phyloP scores from a whole-genome alignment of 2,797 vertebrate species.

The Graptemys geographica region DNA sequence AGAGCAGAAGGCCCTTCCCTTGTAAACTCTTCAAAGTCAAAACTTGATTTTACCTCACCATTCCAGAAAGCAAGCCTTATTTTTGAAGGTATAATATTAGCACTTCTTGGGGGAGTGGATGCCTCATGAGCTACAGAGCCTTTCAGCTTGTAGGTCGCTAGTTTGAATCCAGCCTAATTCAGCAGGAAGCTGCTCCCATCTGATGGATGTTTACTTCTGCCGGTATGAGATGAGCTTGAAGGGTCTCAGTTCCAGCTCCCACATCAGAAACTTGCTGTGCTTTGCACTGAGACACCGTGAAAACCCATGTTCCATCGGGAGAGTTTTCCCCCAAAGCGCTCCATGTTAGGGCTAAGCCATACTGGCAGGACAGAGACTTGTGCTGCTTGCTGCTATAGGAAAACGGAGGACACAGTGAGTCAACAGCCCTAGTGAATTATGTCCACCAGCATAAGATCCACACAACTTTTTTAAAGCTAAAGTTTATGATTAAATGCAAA shows the following conservation, averaged over 20 bases:
- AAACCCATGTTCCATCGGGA: neutral
- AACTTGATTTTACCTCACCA: neutral
- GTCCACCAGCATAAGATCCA: neutral
- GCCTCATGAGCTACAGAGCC: neutral
- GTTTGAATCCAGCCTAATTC: neutral
- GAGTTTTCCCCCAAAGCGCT: neutral
- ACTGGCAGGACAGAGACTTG: neutral
- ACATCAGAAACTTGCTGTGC: neutral
- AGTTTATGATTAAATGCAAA: neutral
- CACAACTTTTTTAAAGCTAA: neutral
- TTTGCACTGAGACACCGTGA: neutral
- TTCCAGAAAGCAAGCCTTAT: neutral
- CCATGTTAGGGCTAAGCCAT: neutral
- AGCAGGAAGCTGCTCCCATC: neutral
- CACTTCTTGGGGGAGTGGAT: neutral
- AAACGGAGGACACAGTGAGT: neutral
- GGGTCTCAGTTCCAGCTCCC: neutral
- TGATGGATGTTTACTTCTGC: neutral
- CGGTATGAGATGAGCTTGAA: neutral
- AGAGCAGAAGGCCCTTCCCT: neutral
- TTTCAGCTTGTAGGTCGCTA: neutral
- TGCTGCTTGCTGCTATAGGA: neutral
- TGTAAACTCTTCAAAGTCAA: neutral
- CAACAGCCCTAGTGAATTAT: neutral
- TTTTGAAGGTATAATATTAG: constrained; percentile 10